These are phyloP conservation scores for Lasaia peninsularis DNA, from an alignment of 1,140 invertebrate genomes.

Conservation along the genomic window DNA sequence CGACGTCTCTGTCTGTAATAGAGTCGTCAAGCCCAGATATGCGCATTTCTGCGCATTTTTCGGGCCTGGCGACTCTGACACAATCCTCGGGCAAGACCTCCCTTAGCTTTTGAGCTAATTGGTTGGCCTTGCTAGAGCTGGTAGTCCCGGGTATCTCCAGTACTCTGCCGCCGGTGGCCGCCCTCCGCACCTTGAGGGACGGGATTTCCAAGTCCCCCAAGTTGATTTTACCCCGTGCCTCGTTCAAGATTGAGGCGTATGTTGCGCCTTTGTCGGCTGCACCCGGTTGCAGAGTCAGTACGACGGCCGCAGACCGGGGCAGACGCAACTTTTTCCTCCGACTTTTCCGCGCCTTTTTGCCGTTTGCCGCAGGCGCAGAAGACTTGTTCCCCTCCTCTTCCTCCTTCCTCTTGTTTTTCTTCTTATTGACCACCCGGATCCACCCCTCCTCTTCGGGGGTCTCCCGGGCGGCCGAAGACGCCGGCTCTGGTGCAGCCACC, in stretches of 20 bases:
- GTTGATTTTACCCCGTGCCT: slow-evolving; percentile 7
- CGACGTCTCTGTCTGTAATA: slow-evolving; percentile 19
- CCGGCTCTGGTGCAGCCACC: no score
- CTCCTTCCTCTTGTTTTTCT: no score
- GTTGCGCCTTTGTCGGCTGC: no score
- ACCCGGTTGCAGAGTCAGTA: no score
- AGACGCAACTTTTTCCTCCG: no score
- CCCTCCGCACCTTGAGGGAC: neutral
- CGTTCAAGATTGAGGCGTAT: neutral
- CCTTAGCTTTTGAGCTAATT: slow-evolving; percentile 13
- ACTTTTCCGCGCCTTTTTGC: neutral
- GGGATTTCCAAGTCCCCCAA: no score
- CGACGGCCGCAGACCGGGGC: no score
- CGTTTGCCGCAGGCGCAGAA: neutral
- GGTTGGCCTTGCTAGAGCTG: slow-evolving; percentile 20
- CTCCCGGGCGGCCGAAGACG: no score
- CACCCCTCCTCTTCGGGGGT: no score
- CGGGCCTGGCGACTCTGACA: slow-evolving; percentile 6
- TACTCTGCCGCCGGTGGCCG: slow-evolving; percentile 24
- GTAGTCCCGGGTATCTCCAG: slow-evolving; percentile 18
- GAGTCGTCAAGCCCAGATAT: slow-evolving; percentile 21
- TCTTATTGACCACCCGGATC: no score
- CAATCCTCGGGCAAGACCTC: neutral
- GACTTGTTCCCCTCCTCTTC: no score
- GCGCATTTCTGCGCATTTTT: slow-evolving; percentile 12